These are phyloP conservation scores for Hypercompe scribonia DNA, from an alignment of 2,888 invertebrate genomes.

Conservation along the genomic window DNA sequence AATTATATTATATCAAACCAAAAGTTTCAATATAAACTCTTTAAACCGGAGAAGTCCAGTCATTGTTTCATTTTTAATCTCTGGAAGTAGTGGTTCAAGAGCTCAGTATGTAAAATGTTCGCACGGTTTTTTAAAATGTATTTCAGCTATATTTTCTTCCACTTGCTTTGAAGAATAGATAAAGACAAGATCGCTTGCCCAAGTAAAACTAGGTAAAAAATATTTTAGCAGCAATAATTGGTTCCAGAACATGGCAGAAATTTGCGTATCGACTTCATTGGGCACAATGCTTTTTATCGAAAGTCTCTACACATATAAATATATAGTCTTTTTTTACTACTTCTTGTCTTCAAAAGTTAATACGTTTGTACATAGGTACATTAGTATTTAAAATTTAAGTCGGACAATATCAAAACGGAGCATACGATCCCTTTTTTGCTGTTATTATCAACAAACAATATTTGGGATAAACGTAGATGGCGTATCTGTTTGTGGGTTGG, in stretches of 20 bases:
- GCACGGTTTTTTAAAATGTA: too few species aligned
- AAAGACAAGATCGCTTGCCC: background rate
- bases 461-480: constrained; percentile 18
- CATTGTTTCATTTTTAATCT: background rate
- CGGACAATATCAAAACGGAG: background rate
- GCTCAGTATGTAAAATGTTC: background rate
- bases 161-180: background rate
- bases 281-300: background rate
- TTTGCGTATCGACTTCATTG: background rate
- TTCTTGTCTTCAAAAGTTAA: too few species aligned
- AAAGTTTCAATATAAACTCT: background rate
- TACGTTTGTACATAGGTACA: background rate
- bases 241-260: background rate
- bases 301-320: background rate
- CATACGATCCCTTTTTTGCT: background rate
- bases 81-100: too few species aligned
- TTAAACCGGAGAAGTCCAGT: background rate
- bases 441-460: constrained; percentile 10
- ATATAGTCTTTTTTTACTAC: too few species aligned
- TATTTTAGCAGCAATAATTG: background rate
- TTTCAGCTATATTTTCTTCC: background rate
- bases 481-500: constrained; percentile 27
- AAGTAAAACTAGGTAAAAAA: background rate
- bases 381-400: background rate
- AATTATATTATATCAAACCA: background rate